A percentile compares a stretch with the other conserved stretches of the same genome.
phyloP scores from a whole-genome alignment of 2,888 invertebrate species.

The Leptopterna dolabrata region DNA sequence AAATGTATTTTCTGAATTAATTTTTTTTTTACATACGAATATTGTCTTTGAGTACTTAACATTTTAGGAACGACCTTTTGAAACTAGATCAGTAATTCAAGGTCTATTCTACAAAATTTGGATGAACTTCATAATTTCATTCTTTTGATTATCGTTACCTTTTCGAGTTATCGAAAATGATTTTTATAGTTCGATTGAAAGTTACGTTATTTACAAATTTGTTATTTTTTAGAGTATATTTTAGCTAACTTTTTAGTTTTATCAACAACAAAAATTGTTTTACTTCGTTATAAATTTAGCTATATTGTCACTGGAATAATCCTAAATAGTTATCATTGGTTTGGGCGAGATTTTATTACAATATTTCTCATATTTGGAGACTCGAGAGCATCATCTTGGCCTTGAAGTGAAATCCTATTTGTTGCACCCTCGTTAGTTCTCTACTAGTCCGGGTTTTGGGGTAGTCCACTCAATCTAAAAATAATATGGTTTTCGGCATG shows the following conservation, averaged over 20 bases:
- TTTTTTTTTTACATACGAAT: slow-evolving; percentile 31
- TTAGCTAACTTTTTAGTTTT: not conserved
- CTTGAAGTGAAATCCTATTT: not conserved
- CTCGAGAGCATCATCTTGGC: not conserved
- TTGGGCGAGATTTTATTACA: not conserved
- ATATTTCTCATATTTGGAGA: not conserved
- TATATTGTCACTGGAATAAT: slow-evolving; percentile 23
- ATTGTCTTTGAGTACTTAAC: slow-evolving; percentile 43
- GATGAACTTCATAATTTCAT: not conserved
- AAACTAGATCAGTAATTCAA: slow-evolving; percentile 29
- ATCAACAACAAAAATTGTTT: not conserved
- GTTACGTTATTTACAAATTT: not conserved
- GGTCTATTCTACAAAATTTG: slow-evolving; percentile 41
- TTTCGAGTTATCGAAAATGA: not conserved
- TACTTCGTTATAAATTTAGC: not conserved
- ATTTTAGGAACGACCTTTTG: slow-evolving; percentile 43
- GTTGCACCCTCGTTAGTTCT: not conserved
- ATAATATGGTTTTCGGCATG: too few relatives aligned
- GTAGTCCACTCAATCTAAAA: too few relatives aligned
- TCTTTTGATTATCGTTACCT: not conserved
- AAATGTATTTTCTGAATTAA: slow-evolving; percentile 21
- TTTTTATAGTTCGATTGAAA: not conserved
- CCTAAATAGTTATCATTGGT: not conserved
- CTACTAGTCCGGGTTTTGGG: too few relatives aligned
- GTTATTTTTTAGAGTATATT: not conserved